Evolutionary conservation across 2,797 vertebrate species (phyloP).

Genomic region (Arrhamphus sclerolepis): DNA sequence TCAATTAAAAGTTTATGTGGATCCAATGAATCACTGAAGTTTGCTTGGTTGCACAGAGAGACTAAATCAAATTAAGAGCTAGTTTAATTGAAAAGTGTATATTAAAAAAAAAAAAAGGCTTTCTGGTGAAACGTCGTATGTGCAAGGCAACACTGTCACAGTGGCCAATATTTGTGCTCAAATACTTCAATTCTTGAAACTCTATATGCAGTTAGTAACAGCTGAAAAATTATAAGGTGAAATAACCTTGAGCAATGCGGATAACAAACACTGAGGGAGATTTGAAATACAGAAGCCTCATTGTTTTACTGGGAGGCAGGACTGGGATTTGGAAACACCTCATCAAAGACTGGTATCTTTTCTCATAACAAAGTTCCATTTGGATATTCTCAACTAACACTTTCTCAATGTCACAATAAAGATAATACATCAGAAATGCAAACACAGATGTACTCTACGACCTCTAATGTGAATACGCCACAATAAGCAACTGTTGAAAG

Average conservation of each 20-base stretch:
- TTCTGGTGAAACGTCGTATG: too few relatives aligned
- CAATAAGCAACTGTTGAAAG: background rate
- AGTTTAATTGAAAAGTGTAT: background rate
- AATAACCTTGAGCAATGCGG: background rate
- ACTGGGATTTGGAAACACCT: constrained; percentile 2
- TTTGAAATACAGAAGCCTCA: constrained; percentile 2
- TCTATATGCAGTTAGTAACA: constrained; percentile 1
- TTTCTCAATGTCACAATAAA: background rate
- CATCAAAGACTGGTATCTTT: background rate
- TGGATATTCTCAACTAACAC: background rate
- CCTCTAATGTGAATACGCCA: background rate
- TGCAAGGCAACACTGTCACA: too few relatives aligned
- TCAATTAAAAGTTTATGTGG: constrained; percentile 2
- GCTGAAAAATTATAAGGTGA: background rate
- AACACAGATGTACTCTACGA: too few relatives aligned
- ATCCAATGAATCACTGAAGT: background rate
- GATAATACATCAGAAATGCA: background rate
- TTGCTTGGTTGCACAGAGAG: too few relatives aligned
- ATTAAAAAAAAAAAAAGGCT: too few relatives aligned
- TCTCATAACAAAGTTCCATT: background rate
- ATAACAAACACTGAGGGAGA: constrained; percentile 1
- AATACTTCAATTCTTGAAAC: background rate
- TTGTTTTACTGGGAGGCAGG: background rate
- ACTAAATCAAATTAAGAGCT: background rate
- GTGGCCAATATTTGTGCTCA: too few relatives aligned